Evolutionary conservation across 2,888 invertebrate species (phyloP).

Genomic region (Portevinia maculata): DNA sequence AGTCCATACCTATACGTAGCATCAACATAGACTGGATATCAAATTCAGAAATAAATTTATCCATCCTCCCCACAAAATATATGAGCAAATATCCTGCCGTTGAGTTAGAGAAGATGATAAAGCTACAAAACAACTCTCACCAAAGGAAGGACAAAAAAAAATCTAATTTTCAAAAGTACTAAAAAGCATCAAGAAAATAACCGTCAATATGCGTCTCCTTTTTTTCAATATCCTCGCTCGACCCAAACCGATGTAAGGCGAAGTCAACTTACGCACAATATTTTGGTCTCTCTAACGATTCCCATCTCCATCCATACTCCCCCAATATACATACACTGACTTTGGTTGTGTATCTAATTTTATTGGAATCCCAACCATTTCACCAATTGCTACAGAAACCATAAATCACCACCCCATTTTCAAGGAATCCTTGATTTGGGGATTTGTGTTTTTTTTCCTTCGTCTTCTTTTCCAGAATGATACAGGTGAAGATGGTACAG

Average conservation of each 20-base stretch:
- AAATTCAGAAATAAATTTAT: constrained; percentile 64
- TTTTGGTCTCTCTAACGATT: background rate
- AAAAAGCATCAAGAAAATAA: constrained; percentile 32
- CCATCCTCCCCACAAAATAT: constrained; percentile 7
- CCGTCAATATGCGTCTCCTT: constrained; percentile 64
- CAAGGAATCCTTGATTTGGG: constrained; percentile 65
- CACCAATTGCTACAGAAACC: constrained; percentile 71
- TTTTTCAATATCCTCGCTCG: constrained; percentile 38
- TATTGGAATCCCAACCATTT: constrained; percentile 74
- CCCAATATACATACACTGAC: constrained; percentile 20
- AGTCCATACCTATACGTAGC: no score
- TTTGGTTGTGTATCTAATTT: constrained; percentile 68
- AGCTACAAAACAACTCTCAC: background rate
- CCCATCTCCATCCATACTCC: constrained; percentile 8
- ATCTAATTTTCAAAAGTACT: constrained; percentile 66
- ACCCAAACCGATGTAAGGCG: constrained; percentile 24
- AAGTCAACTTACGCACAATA: constrained; percentile 59
- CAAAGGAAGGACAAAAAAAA: constrained; percentile 26
- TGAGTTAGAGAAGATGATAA: background rate
- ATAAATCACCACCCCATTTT: constrained; percentile 74
- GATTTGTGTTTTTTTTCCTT: constrained; percentile 27
- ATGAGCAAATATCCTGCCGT: constrained; percentile 41
- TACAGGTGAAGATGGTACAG: constrained; percentile 61
- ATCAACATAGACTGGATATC: constrained; percentile 44
- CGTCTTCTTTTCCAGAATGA: constrained; percentile 14